Evolutionary conservation across 1,140 invertebrate species (phyloP), one percentile per base, ranked within the genome.

Genomic region (Fragariocoptes setiger): DNA sequence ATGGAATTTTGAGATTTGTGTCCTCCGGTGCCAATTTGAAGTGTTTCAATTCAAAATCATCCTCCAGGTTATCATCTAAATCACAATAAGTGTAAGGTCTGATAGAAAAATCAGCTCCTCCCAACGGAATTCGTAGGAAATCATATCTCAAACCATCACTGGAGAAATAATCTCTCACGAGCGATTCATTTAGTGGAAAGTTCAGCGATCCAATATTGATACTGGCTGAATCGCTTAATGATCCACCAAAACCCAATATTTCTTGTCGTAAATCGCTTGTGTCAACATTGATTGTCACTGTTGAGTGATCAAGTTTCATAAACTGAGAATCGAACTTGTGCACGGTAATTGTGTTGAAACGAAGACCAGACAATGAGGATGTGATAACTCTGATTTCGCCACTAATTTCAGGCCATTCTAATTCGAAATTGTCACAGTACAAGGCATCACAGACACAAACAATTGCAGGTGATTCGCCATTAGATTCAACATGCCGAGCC

Each of bases 1-100:
- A 57, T 0, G 72, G 71, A 46, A 76, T 31, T n/a, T 31, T 31
- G 25, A 8, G n/a, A n/a, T 31, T 31, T 31, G n/a, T 8, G n/a
- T 31, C 25, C 25, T 31, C 25, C 8, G 25, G 25, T n/a, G 25
- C 25, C 25, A 31, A 31, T n/a, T n/a, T 31, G 25, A 31, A 31
- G 25, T 31, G 25, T n/a, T 31, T 31, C 25, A 31, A 31, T n/a
- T 31, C 25, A n/a, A 31, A n/a, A n/a, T n/a, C n/a, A 31, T 31
- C 25, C 25, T 31, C 25, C n/a, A 8, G 25, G 25, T n/a, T n/a
- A n/a, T 31, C 25, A 31, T 5, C 8, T 31, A 31, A 31, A 31
- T 31, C 25, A n/a, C n/a, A 8, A n/a, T 31, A 31, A n/a, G 25
- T 8, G 25, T 31, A 31, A 31, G n/a, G 8, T 5, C n/a, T 5